phyloP scores from a whole-genome alignment of 1,140 invertebrate genomes.

The Potamilus streckersoni region DNA sequence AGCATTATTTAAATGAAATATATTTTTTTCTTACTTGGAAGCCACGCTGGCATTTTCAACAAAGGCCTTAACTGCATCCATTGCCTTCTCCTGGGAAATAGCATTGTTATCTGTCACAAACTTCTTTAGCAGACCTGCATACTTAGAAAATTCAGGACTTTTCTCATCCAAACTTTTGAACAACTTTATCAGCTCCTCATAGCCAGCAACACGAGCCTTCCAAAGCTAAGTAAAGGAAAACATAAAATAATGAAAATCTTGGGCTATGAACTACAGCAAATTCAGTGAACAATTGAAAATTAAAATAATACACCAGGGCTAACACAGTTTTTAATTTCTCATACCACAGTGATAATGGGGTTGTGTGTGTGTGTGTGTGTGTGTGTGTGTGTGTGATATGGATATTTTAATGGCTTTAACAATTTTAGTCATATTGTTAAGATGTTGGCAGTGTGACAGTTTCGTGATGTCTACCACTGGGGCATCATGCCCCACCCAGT shows the following conservation, averaged over 20 bases:
- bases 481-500: too few species aligned
- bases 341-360: not conserved
- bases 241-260: not conserved
- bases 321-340: not conserved
- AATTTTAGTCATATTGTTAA: too few species aligned
- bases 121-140: conserved; percentile 91
- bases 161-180: conserved; percentile 83
- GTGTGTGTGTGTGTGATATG: not conserved
- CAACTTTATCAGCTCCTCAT: conserved; percentile 91
- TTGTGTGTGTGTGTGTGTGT: not conserved
- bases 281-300: not conserved
- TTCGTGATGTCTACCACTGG: too few species aligned
- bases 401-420: too few species aligned
- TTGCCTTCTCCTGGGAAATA: conserved; percentile 93
- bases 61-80: conserved; percentile 90
- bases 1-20: too few species aligned
- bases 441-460: too few species aligned
- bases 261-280: not conserved
- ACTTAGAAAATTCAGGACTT: conserved; percentile 92
- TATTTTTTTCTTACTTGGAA: conserved; percentile 71
- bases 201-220: conserved; percentile 94
- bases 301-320: not conserved
- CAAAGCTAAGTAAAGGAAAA: conserved; percentile 74
- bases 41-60: conserved; percentile 83
- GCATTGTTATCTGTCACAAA: conserved; percentile 96